Base-by-base conservation (phyloP, 2,113 vertebrate species). In the Esox niger region DNA sequence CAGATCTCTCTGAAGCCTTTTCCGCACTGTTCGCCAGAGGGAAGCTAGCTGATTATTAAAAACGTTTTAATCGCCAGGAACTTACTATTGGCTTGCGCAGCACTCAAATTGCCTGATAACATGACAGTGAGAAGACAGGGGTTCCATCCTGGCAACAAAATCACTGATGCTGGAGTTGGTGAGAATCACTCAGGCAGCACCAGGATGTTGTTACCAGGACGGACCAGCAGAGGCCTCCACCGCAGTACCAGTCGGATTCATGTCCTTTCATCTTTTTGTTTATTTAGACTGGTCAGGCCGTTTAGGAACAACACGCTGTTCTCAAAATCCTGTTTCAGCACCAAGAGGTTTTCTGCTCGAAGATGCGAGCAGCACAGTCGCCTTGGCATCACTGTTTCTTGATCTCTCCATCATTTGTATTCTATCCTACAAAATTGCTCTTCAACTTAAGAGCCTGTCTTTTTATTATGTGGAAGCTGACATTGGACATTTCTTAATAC, bases 161-260 rank as follows among this genome's bases (percentile, higher is more conserved):
- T 98, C 97, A 97, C 97, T 99, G 97, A 99, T 98, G 97, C 97
- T 99, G 97, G 97, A 99, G 97, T 95, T 82, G 91, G 80, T 62
- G 27, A 86, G 76, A 88, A 82, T 81, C 86, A 95, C 94, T 94
- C 96, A 93, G 93, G 94, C 97, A 98, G 97, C 97, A 98, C 94
- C 97, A 98, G 97, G 97, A 98, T 99, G 92, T 96, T 99, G 97
- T 97, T 97, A 74, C 89, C 82, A 85, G 90, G 76, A 90, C 85
- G 77, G 82, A 79, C 88, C 91, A 90, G 73, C 64, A 83, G 80
- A 26, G 65, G 84, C 68, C 30, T 27, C 29, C 64, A 27, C 54
- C 56, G 47, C 8, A 56, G 65, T 55, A 61, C n/a, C 13, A n/a
- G 30, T 29, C 20, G 8, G 13, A 60, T 27, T 30, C 49, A 43